These are phyloP conservation scores for Limnodromus scolopaceus DNA, from an alignment of 2,797 vertebrate genomes.

Conservation along the genomic window DNA sequence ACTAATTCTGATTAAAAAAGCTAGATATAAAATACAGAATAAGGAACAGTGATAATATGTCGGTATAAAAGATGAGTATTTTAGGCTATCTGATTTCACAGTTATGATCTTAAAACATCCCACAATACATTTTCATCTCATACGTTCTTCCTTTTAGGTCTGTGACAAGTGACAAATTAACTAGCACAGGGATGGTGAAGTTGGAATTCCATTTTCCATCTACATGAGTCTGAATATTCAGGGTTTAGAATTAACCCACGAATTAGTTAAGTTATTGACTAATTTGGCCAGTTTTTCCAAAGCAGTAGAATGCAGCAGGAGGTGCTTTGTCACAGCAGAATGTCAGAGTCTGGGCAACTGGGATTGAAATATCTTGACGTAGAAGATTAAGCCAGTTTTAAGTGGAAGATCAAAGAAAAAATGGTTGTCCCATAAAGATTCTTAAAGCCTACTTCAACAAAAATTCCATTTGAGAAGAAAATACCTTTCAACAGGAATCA, in stretches of 20 bases:
- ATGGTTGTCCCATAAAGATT: background rate
- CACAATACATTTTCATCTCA: background rate
- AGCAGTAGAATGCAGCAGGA: background rate
- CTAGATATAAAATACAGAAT: background rate
- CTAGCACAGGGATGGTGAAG: background rate
- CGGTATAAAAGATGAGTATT: background rate
- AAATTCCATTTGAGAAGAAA: background rate
- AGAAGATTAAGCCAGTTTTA: background rate
- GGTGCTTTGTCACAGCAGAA: background rate
- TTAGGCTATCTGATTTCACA: background rate
- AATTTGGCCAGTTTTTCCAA: background rate
- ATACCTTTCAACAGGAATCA: background rate
- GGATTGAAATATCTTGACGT: background rate
- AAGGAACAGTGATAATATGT: fast-evolving
- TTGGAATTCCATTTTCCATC: background rate
- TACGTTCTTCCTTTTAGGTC: background rate
- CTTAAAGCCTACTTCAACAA: background rate
- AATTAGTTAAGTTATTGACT: background rate
- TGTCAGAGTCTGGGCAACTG: background rate
- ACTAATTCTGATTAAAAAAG: background rate
- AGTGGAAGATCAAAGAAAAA: background rate
- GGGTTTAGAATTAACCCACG: background rate
- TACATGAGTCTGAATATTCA: background rate
- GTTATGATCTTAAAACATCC: background rate
- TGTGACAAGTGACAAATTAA: background rate